Evolutionary conservation across 2,888 invertebrate genomes (phyloP), one percentile per base, ranked within the genome.

Genomic region (Tenthredo distinguenda): DNA sequence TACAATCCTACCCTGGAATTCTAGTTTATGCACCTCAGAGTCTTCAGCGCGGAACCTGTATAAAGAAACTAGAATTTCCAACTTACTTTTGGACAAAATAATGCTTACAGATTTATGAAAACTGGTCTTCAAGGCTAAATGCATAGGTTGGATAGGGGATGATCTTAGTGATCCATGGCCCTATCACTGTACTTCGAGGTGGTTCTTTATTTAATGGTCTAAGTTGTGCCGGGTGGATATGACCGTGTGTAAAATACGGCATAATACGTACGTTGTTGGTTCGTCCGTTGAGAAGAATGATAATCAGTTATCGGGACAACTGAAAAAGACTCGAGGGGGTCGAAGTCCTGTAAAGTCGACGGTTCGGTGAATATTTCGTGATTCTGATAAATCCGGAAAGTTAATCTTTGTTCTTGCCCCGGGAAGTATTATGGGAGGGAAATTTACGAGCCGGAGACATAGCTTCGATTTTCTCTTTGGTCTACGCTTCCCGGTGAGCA

Each of bases 351-450:
- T 21, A 43, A 43, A 74, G 74, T 74, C 4, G n/a, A 43, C 43
- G 74, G 74, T 15, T 40, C 26, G 74, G 43, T 74, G 74, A 74
- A 74, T 74, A 74, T 74, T 43, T 43, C 43, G 21, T 21, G 74
- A 74, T 74, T 77, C 34, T 55, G 55, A 77, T 77, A 77, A 77
- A 55, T 77, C 74, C 77, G 31, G 9, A 77, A 77, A 77, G 26
- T 77, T 77, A 50, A 55, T 50, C 77, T 77, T 34, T 21, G 40
- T 74, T 74, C 43, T 43, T 74, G 74, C 74, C 26, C 10, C 40
- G 74, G 40, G 43, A 74, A n/a, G 31, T 31, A 47, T 12, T 47
- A n/a, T 31, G 34, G 15, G 50, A 77, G 31, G 31, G 7, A 43
- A 40, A 55, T 77, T 47, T 77, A 47, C 77, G 77, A 55, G 31